Conservation (phyloP, 2,888 invertebrate species). For the Dryobotodes eremita region DNA sequence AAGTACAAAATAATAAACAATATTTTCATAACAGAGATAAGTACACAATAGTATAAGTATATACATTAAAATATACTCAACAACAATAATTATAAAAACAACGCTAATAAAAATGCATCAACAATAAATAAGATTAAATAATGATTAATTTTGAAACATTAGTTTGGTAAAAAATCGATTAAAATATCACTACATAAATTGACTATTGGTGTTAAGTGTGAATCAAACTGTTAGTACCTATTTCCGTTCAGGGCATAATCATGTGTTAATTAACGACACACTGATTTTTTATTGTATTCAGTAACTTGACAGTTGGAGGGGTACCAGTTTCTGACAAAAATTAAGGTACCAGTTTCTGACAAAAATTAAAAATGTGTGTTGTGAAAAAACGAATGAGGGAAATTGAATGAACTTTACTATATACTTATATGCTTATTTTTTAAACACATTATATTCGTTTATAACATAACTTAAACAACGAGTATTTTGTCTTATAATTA, state of each 20-base stretch:
- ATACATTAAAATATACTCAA: conserved; percentile 69
- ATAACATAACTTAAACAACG: conserved; percentile 2
- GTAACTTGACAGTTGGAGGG: conserved; percentile 11
- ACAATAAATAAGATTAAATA: conserved; percentile 70
- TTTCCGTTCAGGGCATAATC: conserved; percentile 57
- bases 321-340: background rate
- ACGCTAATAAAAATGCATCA: conserved; percentile 73
- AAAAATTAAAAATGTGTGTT: background rate
- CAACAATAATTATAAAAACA: conserved; percentile 69
- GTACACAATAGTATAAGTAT: conserved; percentile 70
- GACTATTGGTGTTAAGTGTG: conserved; percentile 77
- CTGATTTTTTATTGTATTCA: conserved; percentile 6
- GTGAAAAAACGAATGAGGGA: background rate
- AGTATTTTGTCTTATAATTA: background rate
- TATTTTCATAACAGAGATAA: conserved; percentile 79
- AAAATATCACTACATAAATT: conserved; percentile 66
- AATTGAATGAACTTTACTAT: background rate
- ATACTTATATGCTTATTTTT: background rate
- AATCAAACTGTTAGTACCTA: conserved; percentile 71
- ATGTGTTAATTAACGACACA: conserved; percentile 29
- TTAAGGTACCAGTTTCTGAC: background rate
- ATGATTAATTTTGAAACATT: conserved; percentile 58
- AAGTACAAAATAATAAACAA: conserved; percentile 70
- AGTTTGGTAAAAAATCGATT: conserved; percentile 49
- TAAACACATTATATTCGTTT: background rate